These are phyloP conservation scores for Drosophila carrolli DNA, from an alignment of 1,140 invertebrate genomes.

Conservation along the genomic window DNA sequence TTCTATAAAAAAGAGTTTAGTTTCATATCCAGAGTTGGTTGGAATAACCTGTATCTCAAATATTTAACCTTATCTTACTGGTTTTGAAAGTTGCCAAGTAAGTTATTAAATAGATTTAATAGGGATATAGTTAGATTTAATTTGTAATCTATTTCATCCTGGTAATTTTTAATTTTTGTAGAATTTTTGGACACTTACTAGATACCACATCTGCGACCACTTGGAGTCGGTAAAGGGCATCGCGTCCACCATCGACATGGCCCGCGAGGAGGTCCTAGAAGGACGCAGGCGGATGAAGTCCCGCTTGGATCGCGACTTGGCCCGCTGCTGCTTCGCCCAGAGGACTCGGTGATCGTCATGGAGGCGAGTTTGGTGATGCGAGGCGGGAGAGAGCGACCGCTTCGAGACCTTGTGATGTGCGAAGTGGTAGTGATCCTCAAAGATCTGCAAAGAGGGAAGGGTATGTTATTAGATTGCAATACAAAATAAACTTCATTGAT, in stretches of 20 bases:
- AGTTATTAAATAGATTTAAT: too few relatives aligned
- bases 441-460: conserved; percentile 88
- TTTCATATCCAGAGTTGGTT: too few relatives aligned
- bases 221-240: conserved; percentile 91
- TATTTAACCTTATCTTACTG: too few relatives aligned
- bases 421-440: conserved; percentile 92
- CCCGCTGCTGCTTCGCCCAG: conserved; percentile 90
- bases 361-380: conserved; percentile 88
- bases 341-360: conserved; percentile 89
- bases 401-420: conserved; percentile 90
- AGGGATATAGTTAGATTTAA: too few relatives aligned
- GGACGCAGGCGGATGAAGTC: conserved; percentile 86
- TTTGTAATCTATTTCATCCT: not conserved
- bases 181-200: conserved; percentile 87
- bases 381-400: conserved; percentile 89
- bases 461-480: too few relatives aligned
- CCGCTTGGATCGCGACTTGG: conserved; percentile 89
- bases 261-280: conserved; percentile 71
- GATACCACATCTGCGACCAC: conserved; percentile 96
- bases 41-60: too few relatives aligned
- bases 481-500: too few relatives aligned
- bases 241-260: conserved; percentile 58
- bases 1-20: conserved; percentile 85
- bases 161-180: not conserved
- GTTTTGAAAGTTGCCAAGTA: too few relatives aligned